Evolutionary conservation across 2,888 invertebrate species (phyloP).

Genomic region (Oligia fasciuncula): DNA sequence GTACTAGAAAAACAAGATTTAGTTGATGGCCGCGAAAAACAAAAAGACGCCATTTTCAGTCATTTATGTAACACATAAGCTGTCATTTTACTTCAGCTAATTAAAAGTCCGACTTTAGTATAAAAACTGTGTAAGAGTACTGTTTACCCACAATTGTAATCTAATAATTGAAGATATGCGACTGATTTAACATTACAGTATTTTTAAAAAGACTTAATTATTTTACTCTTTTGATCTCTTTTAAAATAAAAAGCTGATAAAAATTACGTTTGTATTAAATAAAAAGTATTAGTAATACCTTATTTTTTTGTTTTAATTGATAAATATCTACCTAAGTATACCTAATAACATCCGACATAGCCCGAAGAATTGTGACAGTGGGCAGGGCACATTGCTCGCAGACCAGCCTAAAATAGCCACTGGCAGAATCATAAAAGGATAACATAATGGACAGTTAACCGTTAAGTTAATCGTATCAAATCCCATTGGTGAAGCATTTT

Average conservation of each 20-base stretch:
- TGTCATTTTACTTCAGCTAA: too few species aligned
- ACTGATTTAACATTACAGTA: slow-evolving; percentile 65
- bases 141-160: slow-evolving; percentile 9
- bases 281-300: slow-evolving; percentile 65
- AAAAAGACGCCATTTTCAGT: too few species aligned
- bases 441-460: too few species aligned
- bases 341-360: not conserved
- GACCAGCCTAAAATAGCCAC: too few species aligned
- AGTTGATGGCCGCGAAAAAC: too few species aligned
- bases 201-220: slow-evolving; percentile 64
- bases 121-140: not conserved
- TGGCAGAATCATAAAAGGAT: too few species aligned
- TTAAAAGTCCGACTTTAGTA: not conserved
- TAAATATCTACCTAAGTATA: not conserved
- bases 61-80: too few species aligned
- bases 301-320: slow-evolving; percentile 37
- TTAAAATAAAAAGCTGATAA: slow-evolving; percentile 40
- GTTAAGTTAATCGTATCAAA: too few species aligned
- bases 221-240: slow-evolving; percentile 63
- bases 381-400: too few species aligned
- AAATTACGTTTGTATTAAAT: slow-evolving; percentile 61
- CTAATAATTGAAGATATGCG: slow-evolving; percentile 21
- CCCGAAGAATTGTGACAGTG: not conserved
- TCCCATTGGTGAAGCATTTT: too few species aligned
- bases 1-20: too few species aligned